Conservation (phyloP, 1,140 invertebrate genomes). For the Dendrolimus punctatus region DNA sequence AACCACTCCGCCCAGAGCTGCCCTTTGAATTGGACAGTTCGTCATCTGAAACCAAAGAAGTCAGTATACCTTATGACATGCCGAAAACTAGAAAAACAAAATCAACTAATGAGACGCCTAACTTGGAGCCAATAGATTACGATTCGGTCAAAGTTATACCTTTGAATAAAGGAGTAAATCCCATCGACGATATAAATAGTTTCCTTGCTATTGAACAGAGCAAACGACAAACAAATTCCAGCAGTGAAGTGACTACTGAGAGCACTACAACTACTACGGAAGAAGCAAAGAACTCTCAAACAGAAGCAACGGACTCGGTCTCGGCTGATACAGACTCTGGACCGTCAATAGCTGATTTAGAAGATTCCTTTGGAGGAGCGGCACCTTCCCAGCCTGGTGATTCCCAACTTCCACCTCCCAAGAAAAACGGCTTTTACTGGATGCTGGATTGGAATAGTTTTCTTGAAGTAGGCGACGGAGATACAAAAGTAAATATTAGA, state of each 20-base stretch:
- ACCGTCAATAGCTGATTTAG: slow-evolving; percentile 77
- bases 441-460: slow-evolving; percentile 89
- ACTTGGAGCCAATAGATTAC: slow-evolving; percentile 55
- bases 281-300: slow-evolving; percentile 24
- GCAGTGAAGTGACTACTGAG: slow-evolving; percentile 12
- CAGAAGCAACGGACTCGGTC: slow-evolving; percentile 27
- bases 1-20: slow-evolving; percentile 43
- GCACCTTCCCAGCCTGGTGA: slow-evolving; percentile 70
- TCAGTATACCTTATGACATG: slow-evolving; percentile 43
- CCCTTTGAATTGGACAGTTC: slow-evolving; percentile 57
- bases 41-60: slow-evolving; percentile 43
- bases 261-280: slow-evolving; percentile 21
- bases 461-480: slow-evolving; percentile 85
- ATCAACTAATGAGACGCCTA: slow-evolving; percentile 24
- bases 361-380: slow-evolving; percentile 82
- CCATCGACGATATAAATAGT: slow-evolving; percentile 38
- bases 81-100: slow-evolving; percentile 47
- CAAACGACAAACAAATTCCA: slow-evolving; percentile 46
- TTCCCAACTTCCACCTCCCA: slow-evolving; percentile 74
- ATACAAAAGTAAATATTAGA: slow-evolving; percentile 82
- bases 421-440: slow-evolving; percentile 85
- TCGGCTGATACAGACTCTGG: slow-evolving; percentile 45
- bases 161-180: slow-evolving; percentile 43
- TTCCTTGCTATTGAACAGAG: slow-evolving; percentile 52
- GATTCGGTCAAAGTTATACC: slow-evolving; percentile 62